These are phyloP conservation scores for Thera obeliscata DNA, from an alignment of 2,888 invertebrate genomes.

Conservation along the genomic window DNA sequence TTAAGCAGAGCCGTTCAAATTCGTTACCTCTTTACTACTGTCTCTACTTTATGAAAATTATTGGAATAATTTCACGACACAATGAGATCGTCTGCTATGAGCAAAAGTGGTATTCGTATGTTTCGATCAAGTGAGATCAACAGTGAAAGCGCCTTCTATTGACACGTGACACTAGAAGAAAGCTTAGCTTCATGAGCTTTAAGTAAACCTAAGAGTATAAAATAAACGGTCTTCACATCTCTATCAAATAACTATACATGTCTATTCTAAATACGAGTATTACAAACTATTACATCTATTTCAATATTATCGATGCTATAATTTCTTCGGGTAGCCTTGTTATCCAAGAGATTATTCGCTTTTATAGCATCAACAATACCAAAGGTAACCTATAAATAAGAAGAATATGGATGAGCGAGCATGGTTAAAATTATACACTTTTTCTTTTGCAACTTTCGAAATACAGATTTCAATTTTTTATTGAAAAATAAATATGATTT, in stretches of 20 bases:
- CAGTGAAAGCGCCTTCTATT: slow-evolving; percentile 58
- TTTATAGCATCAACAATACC: slow-evolving; percentile 33
- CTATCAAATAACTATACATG: slow-evolving; percentile 71
- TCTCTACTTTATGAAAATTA: slow-evolving; percentile 28
- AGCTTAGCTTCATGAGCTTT: slow-evolving; percentile 42
- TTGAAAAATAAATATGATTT: neutral
- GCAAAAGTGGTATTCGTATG: slow-evolving; percentile 30
- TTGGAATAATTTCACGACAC: slow-evolving; percentile 35
- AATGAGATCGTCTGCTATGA: slow-evolving; percentile 27
- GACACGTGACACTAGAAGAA: slow-evolving; percentile 55
- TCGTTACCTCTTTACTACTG: slow-evolving; percentile 36
- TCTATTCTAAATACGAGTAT: slow-evolving; percentile 62
- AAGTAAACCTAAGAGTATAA: slow-evolving; percentile 59
- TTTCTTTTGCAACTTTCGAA: neutral
- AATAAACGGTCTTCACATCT: slow-evolving; percentile 60
- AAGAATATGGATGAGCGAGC: slow-evolving; percentile 23
- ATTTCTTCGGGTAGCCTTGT: slow-evolving; percentile 2
- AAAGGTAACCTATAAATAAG: slow-evolving; percentile 23
- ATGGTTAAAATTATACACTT: slow-evolving; percentile 6
- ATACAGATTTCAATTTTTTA: slow-evolving; percentile 1
- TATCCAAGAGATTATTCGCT: slow-evolving; percentile 3
- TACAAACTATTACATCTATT: slow-evolving; percentile 45
- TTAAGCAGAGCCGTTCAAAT: slow-evolving; percentile 36
- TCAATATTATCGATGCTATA: slow-evolving; percentile 36
- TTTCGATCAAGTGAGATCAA: slow-evolving; percentile 46